Conservation (phyloP, 2,113 vertebrate species). For the Hystrix cristata region DNA sequence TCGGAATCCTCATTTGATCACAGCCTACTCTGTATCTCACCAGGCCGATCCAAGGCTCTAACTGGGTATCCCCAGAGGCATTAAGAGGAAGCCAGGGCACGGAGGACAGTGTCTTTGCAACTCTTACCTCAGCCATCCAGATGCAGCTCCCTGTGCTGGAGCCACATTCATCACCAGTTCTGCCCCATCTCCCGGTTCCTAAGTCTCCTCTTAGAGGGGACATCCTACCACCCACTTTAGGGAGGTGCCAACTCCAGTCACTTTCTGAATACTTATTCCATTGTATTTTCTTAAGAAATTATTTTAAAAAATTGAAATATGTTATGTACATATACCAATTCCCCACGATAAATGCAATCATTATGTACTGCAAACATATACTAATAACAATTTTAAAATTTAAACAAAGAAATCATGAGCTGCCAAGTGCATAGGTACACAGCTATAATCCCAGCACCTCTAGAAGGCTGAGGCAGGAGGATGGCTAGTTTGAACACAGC, state of each 20-base stretch:
- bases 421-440: background rate
- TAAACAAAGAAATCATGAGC: background rate
- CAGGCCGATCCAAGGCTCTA: background rate
- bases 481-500: background rate
- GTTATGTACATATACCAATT: background rate
- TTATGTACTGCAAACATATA: background rate
- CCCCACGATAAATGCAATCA: background rate
- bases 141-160: background rate
- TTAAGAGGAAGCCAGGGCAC: background rate
- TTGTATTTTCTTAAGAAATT: background rate
- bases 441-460: background rate
- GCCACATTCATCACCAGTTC: rapidly evolving
- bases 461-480: background rate
- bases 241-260: background rate
- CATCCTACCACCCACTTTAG: background rate
- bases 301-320: background rate
- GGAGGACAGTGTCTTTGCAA: background rate
- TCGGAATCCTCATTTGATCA: background rate
- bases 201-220: background rate
- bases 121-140: background rate
- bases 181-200: background rate
- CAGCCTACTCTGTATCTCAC: background rate
- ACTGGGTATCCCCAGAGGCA: background rate
- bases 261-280: background rate
- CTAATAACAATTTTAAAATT: background rate